phyloP scores from a whole-genome alignment of 1,140 invertebrate species.

The Sinonovacula constricta region DNA sequence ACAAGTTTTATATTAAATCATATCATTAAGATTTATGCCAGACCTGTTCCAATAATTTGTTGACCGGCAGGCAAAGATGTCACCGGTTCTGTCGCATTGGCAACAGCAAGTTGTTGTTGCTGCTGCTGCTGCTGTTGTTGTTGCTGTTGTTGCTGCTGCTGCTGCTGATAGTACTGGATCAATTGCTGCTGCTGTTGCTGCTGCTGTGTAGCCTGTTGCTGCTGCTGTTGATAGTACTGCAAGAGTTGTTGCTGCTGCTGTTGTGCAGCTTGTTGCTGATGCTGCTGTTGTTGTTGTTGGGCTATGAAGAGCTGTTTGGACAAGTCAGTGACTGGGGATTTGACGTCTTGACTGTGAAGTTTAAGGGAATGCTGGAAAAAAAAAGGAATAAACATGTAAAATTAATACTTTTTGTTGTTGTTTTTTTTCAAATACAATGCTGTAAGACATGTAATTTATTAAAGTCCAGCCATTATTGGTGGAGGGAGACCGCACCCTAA shows the following conservation, averaged over 20 bases:
- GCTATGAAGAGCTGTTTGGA: slow-evolving; percentile 61
- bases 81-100: background rate
- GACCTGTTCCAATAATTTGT: background rate
- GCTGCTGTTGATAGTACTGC: slow-evolving; percentile 44
- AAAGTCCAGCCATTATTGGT: too few species aligned
- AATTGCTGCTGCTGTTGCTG: slow-evolving; percentile 35
- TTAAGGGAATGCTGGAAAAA: slow-evolving; percentile 55
- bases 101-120: slow-evolving; percentile 46
- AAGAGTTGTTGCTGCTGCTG: slow-evolving; percentile 40
- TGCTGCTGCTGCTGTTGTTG: slow-evolving; percentile 45
- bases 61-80: background rate
- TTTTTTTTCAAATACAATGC: too few species aligned
- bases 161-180: slow-evolving; percentile 35
- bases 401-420: too few species aligned
- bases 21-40: too few species aligned
- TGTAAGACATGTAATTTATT: too few species aligned
- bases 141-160: slow-evolving; percentile 23
- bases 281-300: slow-evolving; percentile 58
- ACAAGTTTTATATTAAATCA: too few species aligned
- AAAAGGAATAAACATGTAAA: background rate
- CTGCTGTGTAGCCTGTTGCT: slow-evolving; percentile 49
- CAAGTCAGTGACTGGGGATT: slow-evolving; percentile 53
- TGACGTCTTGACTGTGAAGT: slow-evolving; percentile 39
- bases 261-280: slow-evolving; percentile 30
- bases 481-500: too few species aligned